These are phyloP conservation scores for Conomelus anceps DNA, from an alignment of 2,888 invertebrate species.

Conservation along the genomic window DNA sequence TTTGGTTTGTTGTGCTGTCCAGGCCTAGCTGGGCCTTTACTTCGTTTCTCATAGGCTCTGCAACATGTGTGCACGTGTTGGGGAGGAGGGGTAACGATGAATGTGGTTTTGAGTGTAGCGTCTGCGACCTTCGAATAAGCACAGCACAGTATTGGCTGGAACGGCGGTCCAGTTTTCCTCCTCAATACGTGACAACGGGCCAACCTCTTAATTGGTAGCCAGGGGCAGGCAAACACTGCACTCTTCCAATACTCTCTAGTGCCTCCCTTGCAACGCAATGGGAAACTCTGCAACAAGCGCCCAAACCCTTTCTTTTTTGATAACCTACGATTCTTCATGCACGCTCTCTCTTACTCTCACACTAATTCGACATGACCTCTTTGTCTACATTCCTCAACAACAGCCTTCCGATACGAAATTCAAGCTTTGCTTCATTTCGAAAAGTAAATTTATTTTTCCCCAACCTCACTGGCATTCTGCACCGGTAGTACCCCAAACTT, in stretches of 20 bases:
- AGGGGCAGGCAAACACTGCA: neutral
- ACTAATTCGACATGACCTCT: neutral
- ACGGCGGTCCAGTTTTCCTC: neutral
- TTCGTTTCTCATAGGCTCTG: neutral
- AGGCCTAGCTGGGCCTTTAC: neutral
- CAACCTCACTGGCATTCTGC: neutral
- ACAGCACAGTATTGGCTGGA: neutral
- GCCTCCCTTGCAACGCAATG: neutral
- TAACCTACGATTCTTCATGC: neutral
- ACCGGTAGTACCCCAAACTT: too few relatives aligned
- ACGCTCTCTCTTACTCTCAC: neutral
- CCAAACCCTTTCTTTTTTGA: neutral
- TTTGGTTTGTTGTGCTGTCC: neutral
- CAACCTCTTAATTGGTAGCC: neutral
- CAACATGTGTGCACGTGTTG: neutral
- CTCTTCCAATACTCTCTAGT: neutral
- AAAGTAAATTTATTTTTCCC: neutral
- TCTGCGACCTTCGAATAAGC: neutral
- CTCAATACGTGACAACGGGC: neutral
- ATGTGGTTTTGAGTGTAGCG: neutral
- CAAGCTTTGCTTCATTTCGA: neutral
- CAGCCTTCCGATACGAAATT: neutral
- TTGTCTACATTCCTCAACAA: neutral
- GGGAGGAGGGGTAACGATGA: neutral
- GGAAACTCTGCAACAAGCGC: neutral